A percentile compares a stretch with the other conserved stretches of the same genome.
These are phyloP conservation scores for Procambarus clarkii DNA, from an alignment of 1,140 invertebrate genomes.

Conservation along the genomic window DNA sequence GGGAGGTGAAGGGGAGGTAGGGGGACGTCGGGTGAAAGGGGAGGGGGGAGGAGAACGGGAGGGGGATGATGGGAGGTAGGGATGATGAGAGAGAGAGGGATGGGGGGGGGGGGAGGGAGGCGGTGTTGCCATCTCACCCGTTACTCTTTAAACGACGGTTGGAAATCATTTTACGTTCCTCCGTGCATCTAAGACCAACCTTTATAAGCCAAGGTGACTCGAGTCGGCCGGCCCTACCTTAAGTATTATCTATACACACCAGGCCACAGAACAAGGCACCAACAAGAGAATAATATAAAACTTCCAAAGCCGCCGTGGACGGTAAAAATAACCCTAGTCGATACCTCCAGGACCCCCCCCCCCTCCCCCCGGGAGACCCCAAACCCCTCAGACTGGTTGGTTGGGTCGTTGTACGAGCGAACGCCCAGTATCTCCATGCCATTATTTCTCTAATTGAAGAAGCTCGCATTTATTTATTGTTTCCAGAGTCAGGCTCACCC, in stretches of 20 bases:
- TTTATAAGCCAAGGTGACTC: too few relatives aligned
- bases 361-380: background rate
- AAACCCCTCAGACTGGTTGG: background rate
- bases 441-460: constrained; percentile 50
- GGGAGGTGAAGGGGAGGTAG: background rate
- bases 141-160: constrained; percentile 42
- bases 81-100: background rate
- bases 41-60: background rate
- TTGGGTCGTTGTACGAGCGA: constrained; percentile 31
- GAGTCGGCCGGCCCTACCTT: too few relatives aligned
- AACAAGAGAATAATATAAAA: constrained; percentile 13
- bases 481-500: too few relatives aligned
- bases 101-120: background rate
- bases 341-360: constrained; percentile 37
- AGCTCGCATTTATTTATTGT: background rate
- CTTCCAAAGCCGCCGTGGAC: constrained; percentile 2
- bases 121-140: constrained; percentile 54
- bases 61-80: background rate
- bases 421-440: constrained; percentile 41
- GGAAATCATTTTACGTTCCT: too few relatives aligned
- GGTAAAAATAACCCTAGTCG: constrained; percentile 61
- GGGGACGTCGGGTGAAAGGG: background rate
- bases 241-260: too few relatives aligned
- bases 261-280: background rate
- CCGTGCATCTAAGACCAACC: too few relatives aligned